Percentiles rank a stretch among this genome's conserved stretches.
Evolutionary conservation across 2,797 vertebrate species (phyloP).

Genomic region (Lepus townsendii): DNA sequence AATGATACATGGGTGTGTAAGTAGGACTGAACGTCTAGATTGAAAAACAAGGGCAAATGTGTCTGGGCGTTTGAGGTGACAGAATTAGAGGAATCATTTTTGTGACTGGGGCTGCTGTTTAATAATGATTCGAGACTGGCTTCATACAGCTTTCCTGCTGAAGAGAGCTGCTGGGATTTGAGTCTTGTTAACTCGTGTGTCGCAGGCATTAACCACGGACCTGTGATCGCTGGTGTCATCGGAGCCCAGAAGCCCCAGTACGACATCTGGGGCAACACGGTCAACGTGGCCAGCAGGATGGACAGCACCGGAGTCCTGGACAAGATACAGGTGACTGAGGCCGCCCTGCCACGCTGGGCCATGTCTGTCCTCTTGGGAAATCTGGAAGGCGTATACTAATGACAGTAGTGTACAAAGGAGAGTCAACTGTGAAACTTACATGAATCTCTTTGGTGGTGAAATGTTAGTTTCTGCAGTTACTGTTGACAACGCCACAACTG

Average conservation of each 20-base stretch:
- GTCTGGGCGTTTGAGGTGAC: neutral
- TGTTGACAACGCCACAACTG: neutral
- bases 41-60: no score
- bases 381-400: no score
- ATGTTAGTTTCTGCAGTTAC: neutral
- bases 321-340: slow-evolving; percentile 94
- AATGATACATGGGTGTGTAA: fast-evolving
- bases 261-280: slow-evolving; percentile 99
- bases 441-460: neutral
- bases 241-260: slow-evolving; percentile 99
- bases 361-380: neutral
- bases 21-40: fast-evolving
- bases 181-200: slow-evolving; percentile 41
- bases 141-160: neutral
- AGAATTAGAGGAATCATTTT: neutral
- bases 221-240: slow-evolving; percentile 98
- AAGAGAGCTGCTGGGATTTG: neutral
- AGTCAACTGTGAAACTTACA: neutral
- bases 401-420: neutral
- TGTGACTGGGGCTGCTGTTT: neutral
- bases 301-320: slow-evolving; percentile 98
- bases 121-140: neutral
- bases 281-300: slow-evolving; percentile 99
- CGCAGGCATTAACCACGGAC: slow-evolving; percentile 97
- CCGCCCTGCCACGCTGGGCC: neutral